A percentile compares a stretch with the other conserved stretches of the same genome.
These are phyloP conservation scores for Naja naja DNA, from an alignment of 2,113 vertebrate species.

Conservation along the genomic window DNA sequence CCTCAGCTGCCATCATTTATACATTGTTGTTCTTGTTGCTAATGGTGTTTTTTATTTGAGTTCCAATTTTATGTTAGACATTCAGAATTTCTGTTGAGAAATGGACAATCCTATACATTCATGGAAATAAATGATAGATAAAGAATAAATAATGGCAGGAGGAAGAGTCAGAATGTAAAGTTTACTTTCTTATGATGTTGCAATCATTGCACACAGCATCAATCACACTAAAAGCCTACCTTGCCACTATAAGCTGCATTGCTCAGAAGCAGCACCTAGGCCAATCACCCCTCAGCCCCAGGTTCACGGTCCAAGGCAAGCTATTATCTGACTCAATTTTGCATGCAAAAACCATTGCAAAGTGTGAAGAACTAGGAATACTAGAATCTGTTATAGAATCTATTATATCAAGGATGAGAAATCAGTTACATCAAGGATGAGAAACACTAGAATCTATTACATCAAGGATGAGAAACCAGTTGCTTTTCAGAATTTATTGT, in stretches of 20 bases:
- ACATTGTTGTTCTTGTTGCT: neutral
- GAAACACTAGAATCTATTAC: no score
- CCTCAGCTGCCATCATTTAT: neutral
- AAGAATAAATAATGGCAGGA: neutral
- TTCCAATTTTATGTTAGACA: neutral
- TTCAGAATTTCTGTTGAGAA: neutral
- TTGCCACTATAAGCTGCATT: neutral
- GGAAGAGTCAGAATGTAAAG: neutral
- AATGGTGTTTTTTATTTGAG: neutral
- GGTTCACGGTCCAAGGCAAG: neutral
- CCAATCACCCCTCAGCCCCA: neutral
- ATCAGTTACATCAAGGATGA: no score
- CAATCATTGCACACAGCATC: neutral
- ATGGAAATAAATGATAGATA: neutral
- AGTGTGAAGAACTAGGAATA: neutral
- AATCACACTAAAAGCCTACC: neutral
- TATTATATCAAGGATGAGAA: neutral
- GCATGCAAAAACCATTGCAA: neutral
- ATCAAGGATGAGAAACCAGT: neutral
- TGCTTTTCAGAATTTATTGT: neutral
- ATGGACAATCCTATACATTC: neutral
- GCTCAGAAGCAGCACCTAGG: neutral
- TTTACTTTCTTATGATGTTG: neutral
- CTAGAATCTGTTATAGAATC: neutral
- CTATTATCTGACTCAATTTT: neutral